Conservation (phyloP, 2,888 invertebrate species). For the Thereva nobilitata region DNA sequence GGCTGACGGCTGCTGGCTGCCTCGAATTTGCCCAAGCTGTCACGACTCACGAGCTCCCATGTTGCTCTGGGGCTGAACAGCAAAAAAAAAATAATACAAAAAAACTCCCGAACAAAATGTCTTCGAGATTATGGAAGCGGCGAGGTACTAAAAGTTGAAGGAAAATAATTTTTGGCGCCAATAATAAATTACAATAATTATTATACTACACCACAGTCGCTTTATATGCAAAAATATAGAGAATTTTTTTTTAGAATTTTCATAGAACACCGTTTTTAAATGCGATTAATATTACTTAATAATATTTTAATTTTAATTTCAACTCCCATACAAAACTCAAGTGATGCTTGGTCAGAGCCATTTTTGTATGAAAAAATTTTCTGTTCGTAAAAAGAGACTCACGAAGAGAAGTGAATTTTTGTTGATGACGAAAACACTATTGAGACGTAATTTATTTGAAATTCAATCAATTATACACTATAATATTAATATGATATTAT, state of each 20-base stretch:
- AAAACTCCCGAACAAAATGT: slow-evolving; percentile 16
- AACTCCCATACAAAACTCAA: slow-evolving; percentile 35
- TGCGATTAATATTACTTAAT: background rate
- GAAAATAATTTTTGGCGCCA: slow-evolving; percentile 41
- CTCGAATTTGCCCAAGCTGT: background rate
- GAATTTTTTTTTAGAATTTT: slow-evolving; percentile 41
- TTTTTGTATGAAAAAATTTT: slow-evolving; percentile 36
- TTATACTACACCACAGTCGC: slow-evolving; percentile 27
- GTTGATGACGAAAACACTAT: slow-evolving; percentile 43
- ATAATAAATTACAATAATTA: slow-evolving; percentile 35
- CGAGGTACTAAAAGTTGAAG: slow-evolving; percentile 11
- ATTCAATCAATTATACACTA: background rate
- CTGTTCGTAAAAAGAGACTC: background rate
- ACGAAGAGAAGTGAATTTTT: slow-evolving; percentile 18
- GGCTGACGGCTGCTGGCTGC: too few relatives aligned
- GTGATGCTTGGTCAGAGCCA: slow-evolving; percentile 42
- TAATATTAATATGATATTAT: slow-evolving; percentile 14
- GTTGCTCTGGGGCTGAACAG: background rate
- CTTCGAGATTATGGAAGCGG: slow-evolving; percentile 21
- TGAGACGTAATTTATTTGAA: slow-evolving; percentile 39
- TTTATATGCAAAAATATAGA: slow-evolving; percentile 36
- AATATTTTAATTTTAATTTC: slow-evolving; percentile 40
- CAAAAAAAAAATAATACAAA: too few relatives aligned
- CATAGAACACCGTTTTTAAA: slow-evolving; percentile 42
- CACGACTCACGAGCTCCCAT: background rate